These are phyloP conservation scores for Dasypolia templi DNA, from an alignment of 2,888 invertebrate genomes.

Conservation along the genomic window DNA sequence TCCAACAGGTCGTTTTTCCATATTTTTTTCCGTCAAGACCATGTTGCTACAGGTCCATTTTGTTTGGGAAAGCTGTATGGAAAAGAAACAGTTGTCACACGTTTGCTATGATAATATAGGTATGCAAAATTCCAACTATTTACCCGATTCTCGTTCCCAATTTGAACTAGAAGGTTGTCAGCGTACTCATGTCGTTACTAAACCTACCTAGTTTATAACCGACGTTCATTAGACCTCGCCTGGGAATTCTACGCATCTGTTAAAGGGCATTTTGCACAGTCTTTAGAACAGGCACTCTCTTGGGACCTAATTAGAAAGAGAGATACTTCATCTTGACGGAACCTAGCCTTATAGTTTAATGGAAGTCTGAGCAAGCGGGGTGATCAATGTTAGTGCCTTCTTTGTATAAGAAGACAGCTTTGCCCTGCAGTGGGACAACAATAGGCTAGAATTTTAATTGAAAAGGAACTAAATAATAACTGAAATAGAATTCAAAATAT, in stretches of 20 bases:
- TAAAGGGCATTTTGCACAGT: conserved; percentile 42
- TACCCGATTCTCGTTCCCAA: conserved; percentile 1
- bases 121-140: not conserved
- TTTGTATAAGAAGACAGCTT: no score
- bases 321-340: no score
- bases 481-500: not conserved
- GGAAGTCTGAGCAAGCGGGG: not conserved
- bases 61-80: no score
- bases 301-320: conserved; percentile 44
- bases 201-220: conserved; percentile 22
- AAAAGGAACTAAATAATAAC: not conserved
- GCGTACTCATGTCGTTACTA: conserved; percentile 16
- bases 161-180: conserved; percentile 11
- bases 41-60: no score
- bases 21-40: not conserved
- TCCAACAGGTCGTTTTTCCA: no score
- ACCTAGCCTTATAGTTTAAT: not conserved
- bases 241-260: conserved; percentile 45
- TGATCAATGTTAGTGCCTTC: not conserved
- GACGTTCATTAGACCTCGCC: conserved; percentile 37
- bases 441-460: not conserved
- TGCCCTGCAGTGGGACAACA: not conserved
- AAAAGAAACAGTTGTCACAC: not conserved
- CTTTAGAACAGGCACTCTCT: conserved; percentile 22
- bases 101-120: not conserved